These are phyloP conservation scores for Heliconius ismenius DNA, from an alignment of 2,888 invertebrate genomes.

Conservation along the genomic window DNA sequence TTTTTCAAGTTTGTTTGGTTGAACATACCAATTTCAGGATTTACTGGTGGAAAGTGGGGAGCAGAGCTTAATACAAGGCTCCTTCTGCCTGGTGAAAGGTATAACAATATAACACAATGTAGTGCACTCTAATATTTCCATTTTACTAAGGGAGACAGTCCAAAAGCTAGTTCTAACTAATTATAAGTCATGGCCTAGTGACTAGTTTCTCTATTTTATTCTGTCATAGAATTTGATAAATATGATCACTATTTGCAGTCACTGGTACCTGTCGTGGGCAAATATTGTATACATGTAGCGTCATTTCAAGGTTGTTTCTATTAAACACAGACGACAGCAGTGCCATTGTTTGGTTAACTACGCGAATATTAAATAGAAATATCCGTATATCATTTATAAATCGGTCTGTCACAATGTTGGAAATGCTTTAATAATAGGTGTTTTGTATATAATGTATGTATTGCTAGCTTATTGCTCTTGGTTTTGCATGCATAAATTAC, in stretches of 20 bases:
- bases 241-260: neutral
- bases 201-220: neutral
- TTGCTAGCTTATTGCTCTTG: too few relatives aligned
- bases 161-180: neutral
- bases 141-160: neutral
- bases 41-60: too few relatives aligned
- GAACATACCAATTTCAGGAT: too few relatives aligned
- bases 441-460: too few relatives aligned
- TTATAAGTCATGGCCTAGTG: neutral
- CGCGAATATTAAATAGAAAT: neutral
- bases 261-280: neutral
- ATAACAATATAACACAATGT: neutral
- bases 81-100: too few relatives aligned
- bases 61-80: too few relatives aligned
- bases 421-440: too few relatives aligned
- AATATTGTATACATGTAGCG: neutral
- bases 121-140: neutral
- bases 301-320: conserved; percentile 3
- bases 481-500: too few relatives aligned
- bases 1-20: too few relatives aligned
- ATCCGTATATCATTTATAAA: neutral
- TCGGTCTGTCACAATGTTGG: neutral
- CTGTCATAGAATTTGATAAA: neutral
- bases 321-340: neutral
- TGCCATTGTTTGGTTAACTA: neutral